Evolutionary conservation across 53 echinoderm and acorn worm genomes (phyloP).

Genomic region (Temnopleurus reevesii): DNA sequence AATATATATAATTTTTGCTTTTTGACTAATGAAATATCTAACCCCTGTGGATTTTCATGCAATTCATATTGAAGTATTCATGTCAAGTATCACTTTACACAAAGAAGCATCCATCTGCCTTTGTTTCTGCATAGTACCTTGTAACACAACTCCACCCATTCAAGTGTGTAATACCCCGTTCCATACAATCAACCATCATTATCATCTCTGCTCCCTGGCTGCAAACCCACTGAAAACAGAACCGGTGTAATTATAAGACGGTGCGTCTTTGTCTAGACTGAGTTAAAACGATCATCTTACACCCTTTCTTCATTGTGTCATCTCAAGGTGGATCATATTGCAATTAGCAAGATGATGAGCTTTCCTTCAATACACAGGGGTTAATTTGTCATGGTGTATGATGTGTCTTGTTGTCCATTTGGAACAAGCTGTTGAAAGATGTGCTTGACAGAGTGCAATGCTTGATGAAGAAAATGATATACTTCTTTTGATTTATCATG

Average conservation of each 20-base stretch:
- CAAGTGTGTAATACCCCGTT: slow-evolving; percentile 14
- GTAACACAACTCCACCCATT: not conserved
- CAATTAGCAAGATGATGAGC: not conserved
- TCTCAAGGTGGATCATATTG: slow-evolving; percentile 6
- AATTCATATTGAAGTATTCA: not conserved
- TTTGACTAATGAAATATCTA: no score
- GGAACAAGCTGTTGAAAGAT: not conserved
- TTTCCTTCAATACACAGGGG: not conserved
- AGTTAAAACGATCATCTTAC: not conserved
- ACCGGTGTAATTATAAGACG: not conserved
- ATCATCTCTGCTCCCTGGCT: not conserved
- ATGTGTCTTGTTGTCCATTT: not conserved
- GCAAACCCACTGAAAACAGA: not conserved
- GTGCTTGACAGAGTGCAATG: no score
- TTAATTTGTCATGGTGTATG: not conserved
- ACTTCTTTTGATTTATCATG: no score
- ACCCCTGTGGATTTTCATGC: not conserved
- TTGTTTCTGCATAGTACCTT: not conserved
- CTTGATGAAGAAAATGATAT: no score
- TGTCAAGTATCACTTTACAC: slow-evolving; percentile 30
- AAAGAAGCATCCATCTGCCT: not conserved
- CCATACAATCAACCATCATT: not conserved
- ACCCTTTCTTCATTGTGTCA: not conserved
- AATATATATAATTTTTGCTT: no score
- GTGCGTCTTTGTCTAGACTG: slow-evolving; percentile 10